These are phyloP conservation scores for Candidula unifasciata DNA, from an alignment of 2,888 invertebrate species.

Conservation along the genomic window DNA sequence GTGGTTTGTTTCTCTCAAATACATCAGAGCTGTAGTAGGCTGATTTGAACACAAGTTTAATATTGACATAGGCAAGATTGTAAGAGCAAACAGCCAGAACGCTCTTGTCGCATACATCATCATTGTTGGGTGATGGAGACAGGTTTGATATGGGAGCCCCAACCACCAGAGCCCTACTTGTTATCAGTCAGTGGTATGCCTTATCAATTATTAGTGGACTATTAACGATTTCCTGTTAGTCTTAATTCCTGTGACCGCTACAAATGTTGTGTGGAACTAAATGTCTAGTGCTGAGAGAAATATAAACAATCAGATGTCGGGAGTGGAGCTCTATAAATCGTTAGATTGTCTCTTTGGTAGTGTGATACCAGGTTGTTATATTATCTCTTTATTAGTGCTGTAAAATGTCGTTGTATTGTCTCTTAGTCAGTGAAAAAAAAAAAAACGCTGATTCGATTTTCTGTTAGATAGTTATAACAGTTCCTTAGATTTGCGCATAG, in stretches of 20 bases:
- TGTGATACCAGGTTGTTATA: too few species aligned
- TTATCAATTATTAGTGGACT: conserved; percentile 29
- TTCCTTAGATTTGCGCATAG: too few species aligned
- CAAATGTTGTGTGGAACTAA: not conserved
- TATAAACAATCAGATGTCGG: not conserved
- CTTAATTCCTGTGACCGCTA: not conserved
- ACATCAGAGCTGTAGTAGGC: not conserved
- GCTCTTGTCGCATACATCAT: not conserved
- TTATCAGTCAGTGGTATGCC: conserved; percentile 17
- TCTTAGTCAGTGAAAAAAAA: too few species aligned
- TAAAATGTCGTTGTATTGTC: too few species aligned
- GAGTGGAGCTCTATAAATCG: not conserved
- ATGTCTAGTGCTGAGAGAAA: conserved; percentile 1
- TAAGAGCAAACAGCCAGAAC: not conserved
- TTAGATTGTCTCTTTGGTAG: too few species aligned
- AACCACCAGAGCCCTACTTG: not conserved
- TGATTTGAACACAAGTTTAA: not conserved
- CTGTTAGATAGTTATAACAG: too few species aligned
- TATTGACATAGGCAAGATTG: not conserved
- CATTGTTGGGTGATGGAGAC: not conserved
- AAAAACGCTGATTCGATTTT: too few species aligned
- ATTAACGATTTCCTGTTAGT: conserved; percentile 14
- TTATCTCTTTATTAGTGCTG: too few species aligned
- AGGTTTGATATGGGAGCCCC: not conserved
- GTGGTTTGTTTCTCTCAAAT: not conserved